These are phyloP conservation scores for Lordiphosa fenestrarum DNA, from an alignment of 2,888 invertebrate genomes.

Conservation along the genomic window DNA sequence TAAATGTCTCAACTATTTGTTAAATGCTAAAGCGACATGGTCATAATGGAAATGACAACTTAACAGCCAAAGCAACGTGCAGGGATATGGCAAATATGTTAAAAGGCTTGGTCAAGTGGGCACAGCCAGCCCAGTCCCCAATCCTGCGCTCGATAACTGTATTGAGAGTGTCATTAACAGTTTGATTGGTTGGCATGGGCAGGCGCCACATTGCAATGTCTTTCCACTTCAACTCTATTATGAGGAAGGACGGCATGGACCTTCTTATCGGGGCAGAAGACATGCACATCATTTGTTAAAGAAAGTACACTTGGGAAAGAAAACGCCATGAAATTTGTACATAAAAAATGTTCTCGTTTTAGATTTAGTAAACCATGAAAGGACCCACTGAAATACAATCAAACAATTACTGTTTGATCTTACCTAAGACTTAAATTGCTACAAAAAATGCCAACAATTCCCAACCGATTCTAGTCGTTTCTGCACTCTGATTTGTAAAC, in stretches of 20 bases:
- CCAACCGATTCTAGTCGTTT: background rate
- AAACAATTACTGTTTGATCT: no score
- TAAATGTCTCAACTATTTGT: constrained; percentile 80
- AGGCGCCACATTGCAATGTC: constrained; percentile 7
- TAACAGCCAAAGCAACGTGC: constrained; percentile 49
- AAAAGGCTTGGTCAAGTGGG: constrained; percentile 64
- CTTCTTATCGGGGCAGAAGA: constrained; percentile 53
- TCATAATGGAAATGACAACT: constrained; percentile 78
- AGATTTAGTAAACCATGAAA: no score
- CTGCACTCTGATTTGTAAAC: no score
- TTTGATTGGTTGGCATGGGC: constrained; percentile 67
- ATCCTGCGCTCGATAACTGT: constrained; percentile 71
- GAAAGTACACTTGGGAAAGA: constrained; percentile 33
- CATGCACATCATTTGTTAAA: constrained; percentile 74
- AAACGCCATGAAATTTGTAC: background rate
- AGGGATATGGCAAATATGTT: constrained; percentile 49
- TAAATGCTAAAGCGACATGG: constrained; percentile 78
- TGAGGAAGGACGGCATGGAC: constrained; percentile 39
- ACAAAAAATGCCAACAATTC: background rate
- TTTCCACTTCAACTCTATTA: constrained; percentile 43
- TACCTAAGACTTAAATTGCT: no score
- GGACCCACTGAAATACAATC: no score
- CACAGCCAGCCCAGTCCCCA: constrained; percentile 8
- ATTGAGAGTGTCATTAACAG: constrained; percentile 81
- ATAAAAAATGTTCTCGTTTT: no score